Conservation (phyloP, 2,888 invertebrate species). For the Glyphotaelius pellucidus region DNA sequence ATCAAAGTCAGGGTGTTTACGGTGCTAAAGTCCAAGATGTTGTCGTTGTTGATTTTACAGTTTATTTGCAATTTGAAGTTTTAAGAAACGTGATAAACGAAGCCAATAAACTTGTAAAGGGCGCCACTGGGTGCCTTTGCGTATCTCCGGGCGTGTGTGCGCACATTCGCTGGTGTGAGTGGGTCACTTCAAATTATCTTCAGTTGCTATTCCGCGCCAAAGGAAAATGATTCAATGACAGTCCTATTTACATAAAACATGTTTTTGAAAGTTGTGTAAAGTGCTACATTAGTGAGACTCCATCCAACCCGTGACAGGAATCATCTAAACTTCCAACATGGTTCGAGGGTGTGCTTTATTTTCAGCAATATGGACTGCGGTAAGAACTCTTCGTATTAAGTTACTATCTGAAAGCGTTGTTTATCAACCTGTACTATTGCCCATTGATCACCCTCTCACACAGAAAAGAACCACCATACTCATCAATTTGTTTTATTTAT, state of each 20-base stretch:
- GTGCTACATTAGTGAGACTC: not conserved
- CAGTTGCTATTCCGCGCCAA: not conserved
- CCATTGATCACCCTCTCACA: no score
- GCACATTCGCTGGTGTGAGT: not conserved
- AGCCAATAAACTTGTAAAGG: not conserved
- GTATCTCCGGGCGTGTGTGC: not conserved
- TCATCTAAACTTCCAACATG: not conserved
- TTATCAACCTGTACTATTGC: not conserved
- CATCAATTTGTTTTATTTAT: no score
- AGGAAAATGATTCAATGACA: slow-evolving; percentile 5
- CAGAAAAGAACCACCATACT: not conserved
- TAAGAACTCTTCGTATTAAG: not conserved
- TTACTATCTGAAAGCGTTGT: not conserved
- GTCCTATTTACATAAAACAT: not conserved
- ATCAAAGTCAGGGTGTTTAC: not conserved
- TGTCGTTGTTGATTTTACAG: not conserved
- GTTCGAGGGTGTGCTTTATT: not conserved
- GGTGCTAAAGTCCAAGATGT: not conserved
- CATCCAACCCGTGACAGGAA: not conserved
- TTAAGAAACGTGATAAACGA: not conserved
- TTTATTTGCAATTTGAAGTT: not conserved
- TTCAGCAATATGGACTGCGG: not conserved
- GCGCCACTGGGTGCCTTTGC: not conserved
- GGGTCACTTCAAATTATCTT: not conserved
- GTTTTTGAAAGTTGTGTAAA: slow-evolving; percentile 10